Percentiles rank a stretch among this genome's conserved stretches.
These are phyloP conservation scores for Dicyrtoma fusca DNA, from an alignment of 2,888 invertebrate species.

Conservation along the genomic window DNA sequence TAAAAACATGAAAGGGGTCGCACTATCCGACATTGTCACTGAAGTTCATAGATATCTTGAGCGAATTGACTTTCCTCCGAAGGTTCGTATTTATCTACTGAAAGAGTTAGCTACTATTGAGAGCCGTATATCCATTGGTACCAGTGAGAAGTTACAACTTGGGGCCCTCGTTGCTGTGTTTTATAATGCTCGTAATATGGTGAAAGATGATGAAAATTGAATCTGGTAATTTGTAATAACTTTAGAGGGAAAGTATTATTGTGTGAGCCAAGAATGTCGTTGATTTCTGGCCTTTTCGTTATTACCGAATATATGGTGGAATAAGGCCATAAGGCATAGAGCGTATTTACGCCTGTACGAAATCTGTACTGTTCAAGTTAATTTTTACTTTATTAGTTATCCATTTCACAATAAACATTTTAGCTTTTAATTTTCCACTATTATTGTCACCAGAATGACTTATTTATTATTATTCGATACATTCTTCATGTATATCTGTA, in stretches of 20 bases:
- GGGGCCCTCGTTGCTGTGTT: constrained; percentile 88
- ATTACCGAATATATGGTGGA: too few species aligned
- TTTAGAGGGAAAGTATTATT: too few species aligned
- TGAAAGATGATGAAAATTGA: constrained; percentile 42
- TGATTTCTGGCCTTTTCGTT: too few species aligned
- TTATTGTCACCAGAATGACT: constrained; percentile 14
- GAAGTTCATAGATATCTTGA: constrained; percentile 87
- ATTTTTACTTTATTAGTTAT: too few species aligned
- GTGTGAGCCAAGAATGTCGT: too few species aligned
- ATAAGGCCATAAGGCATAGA: too few species aligned
- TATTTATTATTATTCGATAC: too few species aligned
- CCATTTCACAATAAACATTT: constrained; percentile 4
- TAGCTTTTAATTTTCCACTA: background rate
- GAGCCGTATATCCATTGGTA: constrained; percentile 79
- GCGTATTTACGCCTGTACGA: too few species aligned
- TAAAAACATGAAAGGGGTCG: constrained; percentile 86
- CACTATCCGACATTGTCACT: constrained; percentile 88
- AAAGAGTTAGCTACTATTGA: constrained; percentile 90
- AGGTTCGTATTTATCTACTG: constrained; percentile 75
- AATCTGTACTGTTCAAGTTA: too few species aligned
- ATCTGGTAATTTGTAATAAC: too few species aligned
- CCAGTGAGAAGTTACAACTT: constrained; percentile 87
- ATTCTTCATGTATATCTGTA: too few species aligned
- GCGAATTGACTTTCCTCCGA: constrained; percentile 83
- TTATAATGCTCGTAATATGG: constrained; percentile 68